Evolutionary conservation across 1,140 invertebrate species (phyloP).

Genomic region (Sogatella furcifera): DNA sequence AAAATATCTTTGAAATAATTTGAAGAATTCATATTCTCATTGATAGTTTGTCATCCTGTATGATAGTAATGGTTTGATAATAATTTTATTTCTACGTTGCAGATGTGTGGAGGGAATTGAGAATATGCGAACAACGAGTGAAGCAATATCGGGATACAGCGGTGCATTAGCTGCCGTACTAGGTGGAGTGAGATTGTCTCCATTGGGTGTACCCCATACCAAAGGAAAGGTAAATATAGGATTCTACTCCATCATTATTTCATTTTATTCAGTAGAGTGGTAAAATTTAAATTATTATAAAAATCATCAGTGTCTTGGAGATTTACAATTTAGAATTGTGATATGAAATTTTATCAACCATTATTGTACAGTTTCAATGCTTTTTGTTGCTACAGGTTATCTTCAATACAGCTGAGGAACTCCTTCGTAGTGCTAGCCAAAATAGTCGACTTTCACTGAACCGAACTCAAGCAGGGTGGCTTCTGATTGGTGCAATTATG

Average conservation of each 20-base stretch:
- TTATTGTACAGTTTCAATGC: not conserved
- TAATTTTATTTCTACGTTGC: not conserved
- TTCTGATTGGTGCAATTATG: constrained; percentile 93
- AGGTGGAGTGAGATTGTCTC: constrained; percentile 80
- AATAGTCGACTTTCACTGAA: constrained; percentile 90
- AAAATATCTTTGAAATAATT: too few species aligned
- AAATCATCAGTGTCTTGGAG: too few species aligned
- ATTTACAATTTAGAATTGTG: too few species aligned
- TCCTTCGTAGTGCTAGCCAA: constrained; percentile 92
- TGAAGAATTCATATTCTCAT: too few species aligned
- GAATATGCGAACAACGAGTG: constrained; percentile 79
- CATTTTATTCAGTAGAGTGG: too few species aligned
- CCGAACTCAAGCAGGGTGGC: constrained; percentile 93
- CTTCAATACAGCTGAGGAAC: constrained; percentile 94
- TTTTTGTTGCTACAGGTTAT: constrained; percentile 49
- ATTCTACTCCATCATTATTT: not conserved
- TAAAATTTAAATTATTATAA: too few species aligned
- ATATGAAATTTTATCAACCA: not conserved
- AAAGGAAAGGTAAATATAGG: constrained; percentile 67
- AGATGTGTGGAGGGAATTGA: constrained; percentile 74
- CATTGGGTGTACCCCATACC: constrained; percentile 90
- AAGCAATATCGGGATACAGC: constrained; percentile 90
- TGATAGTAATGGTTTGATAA: too few species aligned
- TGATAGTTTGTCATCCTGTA: too few species aligned
- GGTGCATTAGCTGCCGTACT: constrained; percentile 85